Evolutionary conservation across 2,888 invertebrate genomes (phyloP), one percentile per base, ranked within the genome.

Genomic region (Drosophila yooni): DNA sequence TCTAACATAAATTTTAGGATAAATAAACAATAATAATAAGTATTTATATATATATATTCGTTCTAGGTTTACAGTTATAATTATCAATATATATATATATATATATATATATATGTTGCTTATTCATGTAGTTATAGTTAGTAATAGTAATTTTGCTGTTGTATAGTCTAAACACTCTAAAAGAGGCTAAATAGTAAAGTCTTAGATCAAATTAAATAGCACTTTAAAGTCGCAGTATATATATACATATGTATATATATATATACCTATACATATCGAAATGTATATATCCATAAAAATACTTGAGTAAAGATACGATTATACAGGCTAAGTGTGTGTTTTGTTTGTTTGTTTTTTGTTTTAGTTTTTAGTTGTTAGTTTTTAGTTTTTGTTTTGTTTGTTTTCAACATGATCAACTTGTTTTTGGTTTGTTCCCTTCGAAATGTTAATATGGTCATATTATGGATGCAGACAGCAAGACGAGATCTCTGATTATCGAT

Each of bases 241-340:
- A 13, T 7, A 46, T 11, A 43, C 2, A 43, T 11, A 40, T 2
- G n/a, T 2, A n/a, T 2, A 40, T 2, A n/a, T 11, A 34, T 15
- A 36, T 15, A 36, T 15, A 36, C 13, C 6, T 36, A 3, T 25
- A 56, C 27, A 56, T 56, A 56, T 56, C 56, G 56, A 56, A 56
- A 38, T 38, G 61, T 70, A 67, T 53, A 70, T 48, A 61, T 58
- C 52, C 34, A 43, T 50, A 63, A 88, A 81, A 87, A 87, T 87
- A 87, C 87, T 87, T 88, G 79, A 88, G 87, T 88, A 87, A 87
- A 87, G 87, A 88, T 88, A 82, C 69, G 78, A 78, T 62, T 78
- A 67, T 65, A 77, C 48, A 73, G 74, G 74, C 79, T 85, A 82
- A 71, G 62, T 73, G 46, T 60, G 31, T 59, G 29, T 56, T 31